Percentiles rank a stretch among this genome's conserved stretches.
These are phyloP conservation scores for Chalcosyrphus nemorum DNA, from an alignment of 2,888 invertebrate species.

Conservation along the genomic window DNA sequence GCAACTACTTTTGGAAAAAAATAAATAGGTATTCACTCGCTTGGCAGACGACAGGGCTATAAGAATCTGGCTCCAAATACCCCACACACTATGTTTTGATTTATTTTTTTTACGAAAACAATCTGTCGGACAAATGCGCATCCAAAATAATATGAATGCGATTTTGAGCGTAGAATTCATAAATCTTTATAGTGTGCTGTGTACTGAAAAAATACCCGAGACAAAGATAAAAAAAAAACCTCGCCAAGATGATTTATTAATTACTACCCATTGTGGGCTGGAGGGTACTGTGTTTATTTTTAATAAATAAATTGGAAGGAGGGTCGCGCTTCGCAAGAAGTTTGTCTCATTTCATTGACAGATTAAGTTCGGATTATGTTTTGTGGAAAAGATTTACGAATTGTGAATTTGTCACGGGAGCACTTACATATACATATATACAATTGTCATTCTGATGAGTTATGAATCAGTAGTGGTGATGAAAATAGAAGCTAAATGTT, in stretches of 20 bases:
- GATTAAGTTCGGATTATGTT: constrained; percentile 64
- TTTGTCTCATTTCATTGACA: constrained; percentile 67
- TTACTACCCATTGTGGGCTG: constrained; percentile 39
- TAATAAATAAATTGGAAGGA: constrained; percentile 58
- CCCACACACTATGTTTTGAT: constrained; percentile 14
- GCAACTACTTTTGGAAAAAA: too few relatives aligned
- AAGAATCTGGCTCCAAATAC: neutral
- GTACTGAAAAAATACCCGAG: constrained; percentile 60
- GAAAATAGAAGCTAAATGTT: neutral
- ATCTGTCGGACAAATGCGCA: constrained; percentile 55
- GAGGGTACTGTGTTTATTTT: constrained; percentile 60
- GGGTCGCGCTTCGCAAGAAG: constrained; percentile 45
- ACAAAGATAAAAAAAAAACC: constrained; percentile 53
- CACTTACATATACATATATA: too few relatives aligned
- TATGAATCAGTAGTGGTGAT: neutral
- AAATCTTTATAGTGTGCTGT: constrained; percentile 62
- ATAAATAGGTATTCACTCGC: too few relatives aligned
- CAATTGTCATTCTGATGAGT: constrained; percentile 25
- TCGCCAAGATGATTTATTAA: constrained; percentile 63
- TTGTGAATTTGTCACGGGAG: constrained; percentile 59
- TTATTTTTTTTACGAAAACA: constrained; percentile 30
- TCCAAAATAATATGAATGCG: constrained; percentile 39
- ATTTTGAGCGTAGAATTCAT: constrained; percentile 40
- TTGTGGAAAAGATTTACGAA: constrained; percentile 56
- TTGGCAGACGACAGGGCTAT: constrained; percentile 2